Evolutionary conservation across 2,797 vertebrate genomes (phyloP), one percentile per base, ranked within the genome.

Genomic region (Coranthus polyacanthus): DNA sequence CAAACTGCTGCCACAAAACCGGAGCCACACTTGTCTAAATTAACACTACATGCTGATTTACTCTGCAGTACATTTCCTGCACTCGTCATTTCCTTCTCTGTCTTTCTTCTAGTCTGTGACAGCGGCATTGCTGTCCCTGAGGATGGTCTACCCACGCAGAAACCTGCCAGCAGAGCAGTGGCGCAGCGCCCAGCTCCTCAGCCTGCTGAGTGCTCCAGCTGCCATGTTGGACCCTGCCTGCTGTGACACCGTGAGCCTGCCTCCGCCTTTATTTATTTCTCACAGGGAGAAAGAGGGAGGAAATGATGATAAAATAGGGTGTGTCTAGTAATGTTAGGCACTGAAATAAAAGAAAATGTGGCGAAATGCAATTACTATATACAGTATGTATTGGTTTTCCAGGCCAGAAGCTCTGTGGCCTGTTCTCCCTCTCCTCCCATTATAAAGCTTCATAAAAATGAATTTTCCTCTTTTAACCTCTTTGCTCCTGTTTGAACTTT

Each of bases 111-210:
- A 99, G 97, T 92, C 93, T 16, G 94, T 99, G 86, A 97, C 95
- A n/a, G 72, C 92, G 0, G 96, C 97, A 0, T 82, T 99, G 56
- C 91, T 97, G 53, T 98, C 97, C 1, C 84, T 98, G 50, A 88
- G 88, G 46, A 88, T 84, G 72, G 86, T 97, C 54, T 97, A 97
- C 58, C 92, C 84, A 12, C 94, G 97, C 77, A 93, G 97, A 79
- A 97, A 95, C 78, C 94, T 96, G 20, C 89, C 93, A 0, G 95
- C 94, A 0, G 97, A 98, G 38, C 95, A 96, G 57, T 99, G 97
- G 96, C 94, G 96, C 2, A 89, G 81, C 0, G 95, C 95, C 76
- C 97, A 98, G 75, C 94, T 98, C 36, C 95, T 99, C 51, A 96
- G 95, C 75, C 90, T 99, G 63, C 93, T 96, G 34, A 91, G 94